Conservation (phyloP, 2,888 invertebrate genomes). For the Drosophila dives region DNA sequence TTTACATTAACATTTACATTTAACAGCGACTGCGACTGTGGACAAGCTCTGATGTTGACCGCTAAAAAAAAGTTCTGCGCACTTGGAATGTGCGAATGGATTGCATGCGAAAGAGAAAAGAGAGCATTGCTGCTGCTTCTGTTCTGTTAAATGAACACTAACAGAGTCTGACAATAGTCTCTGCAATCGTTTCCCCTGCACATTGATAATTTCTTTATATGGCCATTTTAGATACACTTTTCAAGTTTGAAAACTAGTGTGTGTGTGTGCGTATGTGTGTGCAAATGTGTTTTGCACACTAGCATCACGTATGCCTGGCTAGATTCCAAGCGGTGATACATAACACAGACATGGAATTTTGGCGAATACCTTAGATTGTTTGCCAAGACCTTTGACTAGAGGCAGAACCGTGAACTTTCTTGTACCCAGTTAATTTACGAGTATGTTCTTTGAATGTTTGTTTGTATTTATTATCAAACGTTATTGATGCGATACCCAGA, state of each 20-base stretch:
- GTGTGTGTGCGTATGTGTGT: conserved; percentile 11
- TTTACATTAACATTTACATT: conserved; percentile 30
- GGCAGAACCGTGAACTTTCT: conserved; percentile 49
- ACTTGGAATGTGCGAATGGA: conserved; percentile 4
- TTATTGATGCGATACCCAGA: conserved; percentile 41
- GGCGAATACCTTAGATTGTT: conserved; percentile 58
- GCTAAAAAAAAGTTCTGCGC: conserved; percentile 1
- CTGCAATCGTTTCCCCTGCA: conserved; percentile 30
- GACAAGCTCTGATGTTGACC: conserved; percentile 8
- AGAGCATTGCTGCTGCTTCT: conserved; percentile 4
- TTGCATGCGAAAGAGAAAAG: background rate
- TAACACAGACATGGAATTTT: conserved; percentile 41
- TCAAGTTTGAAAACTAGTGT: conserved; percentile 6
- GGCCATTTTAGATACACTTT: conserved; percentile 27
- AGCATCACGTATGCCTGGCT: conserved; percentile 33
- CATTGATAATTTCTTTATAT: conserved; percentile 43
- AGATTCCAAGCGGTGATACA: conserved; percentile 55
- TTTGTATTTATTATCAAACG: conserved; percentile 50
- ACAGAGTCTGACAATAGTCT: background rate
- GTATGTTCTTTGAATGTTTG: conserved; percentile 44
- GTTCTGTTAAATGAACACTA: conserved; percentile 7
- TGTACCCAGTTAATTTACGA: conserved; percentile 51
- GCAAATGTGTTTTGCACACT: conserved; percentile 1
- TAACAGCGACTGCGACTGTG: background rate
- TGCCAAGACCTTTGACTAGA: conserved; percentile 55